Evolutionary conservation across 1,140 invertebrate species (phyloP).

Genomic region (Panagrolaimus sp.): DNA sequence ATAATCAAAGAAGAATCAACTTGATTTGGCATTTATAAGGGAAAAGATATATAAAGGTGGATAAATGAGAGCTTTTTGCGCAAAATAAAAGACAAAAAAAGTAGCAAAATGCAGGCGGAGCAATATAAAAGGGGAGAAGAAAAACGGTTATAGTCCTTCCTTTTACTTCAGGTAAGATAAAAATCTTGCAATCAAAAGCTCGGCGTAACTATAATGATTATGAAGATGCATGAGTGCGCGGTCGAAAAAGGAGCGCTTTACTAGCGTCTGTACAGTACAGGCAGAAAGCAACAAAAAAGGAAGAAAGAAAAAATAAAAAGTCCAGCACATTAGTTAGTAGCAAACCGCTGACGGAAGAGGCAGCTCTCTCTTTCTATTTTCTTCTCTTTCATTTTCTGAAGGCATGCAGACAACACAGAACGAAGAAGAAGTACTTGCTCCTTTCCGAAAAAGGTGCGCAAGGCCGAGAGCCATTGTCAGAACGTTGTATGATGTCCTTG

Average conservation of each 20-base stretch:
- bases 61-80: not conserved
- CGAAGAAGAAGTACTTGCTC: not conserved
- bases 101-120: not conserved
- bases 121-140: not conserved
- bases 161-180: conserved; percentile 12
- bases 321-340: conserved; percentile 9
- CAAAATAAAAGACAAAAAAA: not conserved
- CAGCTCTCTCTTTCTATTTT: not conserved
- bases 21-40: not conserved
- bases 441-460: conserved; percentile 7
- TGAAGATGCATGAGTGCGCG: conserved; percentile 12
- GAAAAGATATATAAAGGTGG: not conserved
- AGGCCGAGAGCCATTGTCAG: conserved; percentile 17
- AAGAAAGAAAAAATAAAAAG: not conserved
- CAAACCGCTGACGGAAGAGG: conserved; percentile 7
- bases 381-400: conserved; percentile 1
- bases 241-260: not conserved
- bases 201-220: conserved; percentile 15
- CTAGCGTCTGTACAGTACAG: not conserved
- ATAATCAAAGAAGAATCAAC: not conserved
- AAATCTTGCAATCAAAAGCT: not conserved
- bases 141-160: not conserved
- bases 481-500: conserved; percentile 12
- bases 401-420: conserved; percentile 7
- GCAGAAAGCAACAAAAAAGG: not conserved